Evolutionary conservation across 2,113 vertebrate species (phyloP).

Genomic region (Craseonycteris thonglongyai): DNA sequence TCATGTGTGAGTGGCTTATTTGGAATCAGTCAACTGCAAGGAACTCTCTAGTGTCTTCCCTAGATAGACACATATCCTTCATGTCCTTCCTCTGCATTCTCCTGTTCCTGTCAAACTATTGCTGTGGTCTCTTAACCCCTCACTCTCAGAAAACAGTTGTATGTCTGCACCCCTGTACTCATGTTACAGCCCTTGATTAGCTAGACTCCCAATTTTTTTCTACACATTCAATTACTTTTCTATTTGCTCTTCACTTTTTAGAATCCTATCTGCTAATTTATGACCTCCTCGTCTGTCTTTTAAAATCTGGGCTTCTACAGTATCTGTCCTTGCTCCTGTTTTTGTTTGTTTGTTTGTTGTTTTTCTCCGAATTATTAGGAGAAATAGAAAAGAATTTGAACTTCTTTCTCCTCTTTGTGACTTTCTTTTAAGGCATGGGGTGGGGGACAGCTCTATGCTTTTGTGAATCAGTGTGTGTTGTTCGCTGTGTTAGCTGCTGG

Average conservation of each 20-base stretch:
- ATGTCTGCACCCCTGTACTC: background rate
- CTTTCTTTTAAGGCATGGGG: background rate
- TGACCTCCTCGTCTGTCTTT: background rate
- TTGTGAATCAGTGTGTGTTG: constrained; percentile 35
- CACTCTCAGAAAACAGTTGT: background rate
- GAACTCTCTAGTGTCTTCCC: background rate
- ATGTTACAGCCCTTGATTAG: background rate
- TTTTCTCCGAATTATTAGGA: constrained; percentile 2
- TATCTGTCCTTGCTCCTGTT: constrained; percentile 6
- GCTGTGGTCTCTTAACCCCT: background rate
- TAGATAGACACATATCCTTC: background rate
- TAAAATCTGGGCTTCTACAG: background rate
- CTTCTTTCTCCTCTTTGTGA: background rate
- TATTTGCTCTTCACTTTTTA: background rate
- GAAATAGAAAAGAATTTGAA: constrained; percentile 37
- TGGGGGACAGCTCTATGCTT: background rate
- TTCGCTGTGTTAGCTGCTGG: constrained; percentile 47
- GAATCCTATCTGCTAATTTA: background rate
- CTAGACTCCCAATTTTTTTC: background rate
- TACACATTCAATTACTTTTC: background rate
- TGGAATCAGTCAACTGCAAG: constrained; percentile 55
- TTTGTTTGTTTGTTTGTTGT: too few relatives aligned
- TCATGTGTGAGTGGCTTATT: constrained; percentile 68
- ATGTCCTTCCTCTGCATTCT: background rate
- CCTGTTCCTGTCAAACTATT: background rate